Evolutionary conservation across 2,113 vertebrate genomes (phyloP), one percentile per base, ranked within the genome.

Genomic region (Pteruthius melanotis): DNA sequence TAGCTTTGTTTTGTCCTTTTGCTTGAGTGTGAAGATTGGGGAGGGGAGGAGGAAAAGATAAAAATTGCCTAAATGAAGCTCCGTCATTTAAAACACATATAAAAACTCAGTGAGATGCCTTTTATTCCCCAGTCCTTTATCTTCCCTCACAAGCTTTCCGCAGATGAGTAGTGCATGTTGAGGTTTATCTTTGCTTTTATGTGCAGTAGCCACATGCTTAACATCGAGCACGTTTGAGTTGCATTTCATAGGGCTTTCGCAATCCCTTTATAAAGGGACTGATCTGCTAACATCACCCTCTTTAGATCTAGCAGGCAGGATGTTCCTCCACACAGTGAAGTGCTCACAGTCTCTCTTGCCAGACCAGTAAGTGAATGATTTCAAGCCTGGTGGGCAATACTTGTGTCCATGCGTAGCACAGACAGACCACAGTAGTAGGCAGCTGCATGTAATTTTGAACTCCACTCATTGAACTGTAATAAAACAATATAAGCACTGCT

Each of bases 401-500:
- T 97, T 94, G 96, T 98, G 97, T 98, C 96, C 97, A 93, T 98
- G 97, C 97, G 97, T 97, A 98, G 97, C 97, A 92, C 96, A 97
- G 98, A 97, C 97, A 97, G 91, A 96, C 98, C 97, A 96, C 97
- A 97, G 98, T 97, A 95, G 98, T 98, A 98, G 96, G 98, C 98
- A 98, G 98, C 98, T 98, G 98, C 98, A 96, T 98, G 98, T 98
- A 98, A 98, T 98, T 98, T 98, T 98, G 98, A 98, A 98, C 98
- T 98, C 97, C 97, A 97, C 98, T 98, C 98, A 98, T 98, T 99
- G 98, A 98, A 98, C 98, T 99, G 98, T 98, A 98, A 98, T 98
- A 98, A 99, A 99, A 98, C 98, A 98, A 98, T 98, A 98, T 98
- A 98, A 98, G 98, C 98, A 98, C 97, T 97, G 98, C 98, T 98